A percentile compares a stretch with the other conserved stretches of the same genome.
These are phyloP conservation scores for Muscicapa striata DNA, from an alignment of 2,797 vertebrate species.

Conservation along the genomic window DNA sequence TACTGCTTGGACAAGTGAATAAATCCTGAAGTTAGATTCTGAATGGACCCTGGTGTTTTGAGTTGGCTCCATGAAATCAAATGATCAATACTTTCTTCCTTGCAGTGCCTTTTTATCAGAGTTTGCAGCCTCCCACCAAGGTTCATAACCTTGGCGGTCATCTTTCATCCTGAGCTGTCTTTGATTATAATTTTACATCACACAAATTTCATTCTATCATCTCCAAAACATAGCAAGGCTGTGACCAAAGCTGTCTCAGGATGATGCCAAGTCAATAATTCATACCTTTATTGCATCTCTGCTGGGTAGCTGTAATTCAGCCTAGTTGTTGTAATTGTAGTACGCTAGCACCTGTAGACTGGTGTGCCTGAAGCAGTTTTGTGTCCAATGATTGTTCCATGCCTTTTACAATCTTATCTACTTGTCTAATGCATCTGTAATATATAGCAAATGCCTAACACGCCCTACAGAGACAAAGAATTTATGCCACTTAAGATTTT, in stretches of 20 bases:
- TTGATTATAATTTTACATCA: conserved; percentile 83
- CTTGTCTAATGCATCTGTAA: conserved; percentile 45
- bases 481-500: conserved; percentile 14
- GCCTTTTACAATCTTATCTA: conserved; percentile 53
- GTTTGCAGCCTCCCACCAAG: conserved; percentile 66
- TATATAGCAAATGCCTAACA: conserved; percentile 33
- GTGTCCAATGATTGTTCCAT: conserved; percentile 15
- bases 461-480: background rate
- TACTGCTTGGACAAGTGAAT: conserved; percentile 17
- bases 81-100: conserved; percentile 71
- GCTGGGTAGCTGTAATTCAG: conserved; percentile 76
- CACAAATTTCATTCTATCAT: conserved; percentile 79
- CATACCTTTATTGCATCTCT: conserved; percentile 77
- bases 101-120: conserved; percentile 68
- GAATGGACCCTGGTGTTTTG: conserved; percentile 1
- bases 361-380: conserved; percentile 49
- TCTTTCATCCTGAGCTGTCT: conserved; percentile 79
- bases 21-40: conserved; percentile 59
- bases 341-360: conserved; percentile 58
- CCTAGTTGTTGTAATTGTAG: conserved; percentile 67
- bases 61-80: conserved; percentile 40
- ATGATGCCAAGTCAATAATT: conserved; percentile 83
- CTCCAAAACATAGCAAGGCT: conserved; percentile 78
- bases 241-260: conserved; percentile 80
- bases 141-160: conserved; percentile 76